Evolutionary conservation across 2,113 vertebrate species (phyloP).

Genomic region (Peromyscus californicus): DNA sequence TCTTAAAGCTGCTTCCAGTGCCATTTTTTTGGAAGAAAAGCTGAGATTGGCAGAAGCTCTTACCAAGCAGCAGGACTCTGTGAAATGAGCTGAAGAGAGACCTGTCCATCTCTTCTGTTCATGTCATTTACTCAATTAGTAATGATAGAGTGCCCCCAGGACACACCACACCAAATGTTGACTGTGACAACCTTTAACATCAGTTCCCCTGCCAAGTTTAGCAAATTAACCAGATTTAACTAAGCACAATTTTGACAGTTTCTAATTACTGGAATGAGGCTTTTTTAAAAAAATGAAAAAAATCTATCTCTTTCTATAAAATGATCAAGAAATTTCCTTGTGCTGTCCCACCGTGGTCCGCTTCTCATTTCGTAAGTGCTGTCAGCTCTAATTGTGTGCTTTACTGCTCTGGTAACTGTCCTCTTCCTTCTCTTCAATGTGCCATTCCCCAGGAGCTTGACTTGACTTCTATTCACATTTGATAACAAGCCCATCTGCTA

Average conservation of each 20-base stretch:
- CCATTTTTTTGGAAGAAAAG: slow-evolving; percentile 45
- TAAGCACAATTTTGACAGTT: slow-evolving; percentile 48
- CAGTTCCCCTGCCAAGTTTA: slow-evolving; percentile 51
- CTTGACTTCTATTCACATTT: slow-evolving; percentile 34
- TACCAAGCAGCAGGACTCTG: slow-evolving; percentile 42
- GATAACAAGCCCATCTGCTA: slow-evolving; percentile 70
- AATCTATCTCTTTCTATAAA: background rate
- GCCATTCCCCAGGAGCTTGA: slow-evolving; percentile 5
- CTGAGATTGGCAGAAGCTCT: slow-evolving; percentile 57
- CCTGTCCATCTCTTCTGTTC: slow-evolving; percentile 71
- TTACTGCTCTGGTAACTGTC: background rate
- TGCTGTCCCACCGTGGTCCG: background rate
- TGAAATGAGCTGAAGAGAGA: slow-evolving; percentile 64
- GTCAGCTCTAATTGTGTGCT: background rate
- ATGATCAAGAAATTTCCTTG: background rate
- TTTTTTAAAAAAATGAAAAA: background rate
- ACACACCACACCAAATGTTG: slow-evolving; percentile 67
- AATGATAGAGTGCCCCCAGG: slow-evolving; percentile 63
- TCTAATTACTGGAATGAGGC: slow-evolving; percentile 40
- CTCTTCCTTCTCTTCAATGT: slow-evolving; percentile 6
- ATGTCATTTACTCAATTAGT: slow-evolving; percentile 72
- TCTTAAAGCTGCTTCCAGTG: slow-evolving; percentile 38
- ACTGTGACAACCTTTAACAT: slow-evolving; percentile 62
- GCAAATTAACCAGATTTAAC: slow-evolving; percentile 66
- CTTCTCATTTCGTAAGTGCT: background rate